phyloP scores from a whole-genome alignment of 2,888 invertebrate genomes.

The Nymphalis c-album region DNA sequence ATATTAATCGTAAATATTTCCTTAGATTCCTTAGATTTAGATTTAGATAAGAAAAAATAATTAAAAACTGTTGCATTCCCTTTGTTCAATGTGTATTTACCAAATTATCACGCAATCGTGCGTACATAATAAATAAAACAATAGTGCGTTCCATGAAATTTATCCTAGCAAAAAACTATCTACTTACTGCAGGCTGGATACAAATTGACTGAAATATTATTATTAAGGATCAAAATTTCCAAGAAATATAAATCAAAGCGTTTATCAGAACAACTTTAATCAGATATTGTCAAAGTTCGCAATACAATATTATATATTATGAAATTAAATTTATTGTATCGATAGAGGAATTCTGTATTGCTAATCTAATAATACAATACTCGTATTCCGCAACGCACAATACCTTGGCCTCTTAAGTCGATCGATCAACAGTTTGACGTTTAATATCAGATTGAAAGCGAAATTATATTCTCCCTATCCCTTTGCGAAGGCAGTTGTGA shows the following conservation, averaged over 20 bases:
- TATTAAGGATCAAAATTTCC: background rate
- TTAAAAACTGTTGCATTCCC: too few relatives aligned
- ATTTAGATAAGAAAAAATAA: too few relatives aligned
- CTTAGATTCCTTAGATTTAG: too few relatives aligned
- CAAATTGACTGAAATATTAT: background rate
- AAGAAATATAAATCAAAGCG: background rate
- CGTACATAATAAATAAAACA: too few relatives aligned
- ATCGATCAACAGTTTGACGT: constrained; percentile 12
- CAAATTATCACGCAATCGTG: too few relatives aligned
- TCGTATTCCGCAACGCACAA: constrained; percentile 5
- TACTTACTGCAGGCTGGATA: background rate
- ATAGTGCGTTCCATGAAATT: background rate
- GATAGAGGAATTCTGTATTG: constrained; percentile 16
- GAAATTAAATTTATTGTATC: constrained; percentile 42
- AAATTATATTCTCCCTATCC: constrained; percentile 1
- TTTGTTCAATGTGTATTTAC: too few relatives aligned
- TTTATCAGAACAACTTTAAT: constrained; percentile 18
- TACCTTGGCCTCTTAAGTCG: background rate
- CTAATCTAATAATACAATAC: constrained; percentile 9
- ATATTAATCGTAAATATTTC: too few relatives aligned
- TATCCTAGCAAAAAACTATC: background rate
- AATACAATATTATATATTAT: constrained; percentile 24
- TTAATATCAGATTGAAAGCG: constrained; percentile 10
- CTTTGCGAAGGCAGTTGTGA: background rate
- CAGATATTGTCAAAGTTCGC: constrained; percentile 40